Percentiles rank a stretch among this genome's conserved stretches.
These are phyloP conservation scores for Zosterops japonicus DNA, from an alignment of 2,113 vertebrate genomes.

Conservation along the genomic window DNA sequence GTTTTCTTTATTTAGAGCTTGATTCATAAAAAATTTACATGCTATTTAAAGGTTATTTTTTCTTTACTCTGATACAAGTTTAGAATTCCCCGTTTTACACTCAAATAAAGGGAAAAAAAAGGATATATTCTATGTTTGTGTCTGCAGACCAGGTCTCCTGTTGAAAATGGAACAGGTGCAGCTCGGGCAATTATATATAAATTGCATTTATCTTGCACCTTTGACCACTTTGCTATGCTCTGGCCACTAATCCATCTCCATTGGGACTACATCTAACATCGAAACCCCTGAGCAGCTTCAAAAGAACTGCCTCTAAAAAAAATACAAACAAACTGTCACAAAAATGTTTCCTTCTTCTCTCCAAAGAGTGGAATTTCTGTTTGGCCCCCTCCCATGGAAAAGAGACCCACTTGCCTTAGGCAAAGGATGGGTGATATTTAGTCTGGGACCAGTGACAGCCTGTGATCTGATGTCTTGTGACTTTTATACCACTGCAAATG, in stretches of 20 bases:
- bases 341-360: constrained; percentile 41
- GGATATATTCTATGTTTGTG: constrained; percentile 10
- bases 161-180: constrained; percentile 64
- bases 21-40: constrained; percentile 73
- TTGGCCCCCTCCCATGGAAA: neutral
- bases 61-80: constrained; percentile 50
- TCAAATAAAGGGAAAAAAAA: constrained; percentile 4
- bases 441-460: neutral
- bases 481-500: constrained; percentile 11
- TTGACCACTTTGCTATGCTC: constrained; percentile 43
- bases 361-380: neutral
- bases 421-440: constrained; percentile 16
- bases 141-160: constrained; percentile 27
- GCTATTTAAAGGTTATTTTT: constrained; percentile 66
- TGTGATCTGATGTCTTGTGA: constrained; percentile 23
- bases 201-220: constrained; percentile 68
- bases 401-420: neutral
- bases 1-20: constrained; percentile 71
- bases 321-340: constrained; percentile 27
- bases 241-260: constrained; percentile 51
- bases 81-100: constrained; percentile 57
- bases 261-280: constrained; percentile 53
- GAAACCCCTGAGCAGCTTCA: constrained; percentile 40
- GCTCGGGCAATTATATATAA: constrained; percentile 59
- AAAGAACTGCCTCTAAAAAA: constrained; percentile 32